Evolutionary conservation across 2,888 invertebrate species (phyloP), one percentile per base, ranked within the genome.

Genomic region (Lochmaea crataegi): DNA sequence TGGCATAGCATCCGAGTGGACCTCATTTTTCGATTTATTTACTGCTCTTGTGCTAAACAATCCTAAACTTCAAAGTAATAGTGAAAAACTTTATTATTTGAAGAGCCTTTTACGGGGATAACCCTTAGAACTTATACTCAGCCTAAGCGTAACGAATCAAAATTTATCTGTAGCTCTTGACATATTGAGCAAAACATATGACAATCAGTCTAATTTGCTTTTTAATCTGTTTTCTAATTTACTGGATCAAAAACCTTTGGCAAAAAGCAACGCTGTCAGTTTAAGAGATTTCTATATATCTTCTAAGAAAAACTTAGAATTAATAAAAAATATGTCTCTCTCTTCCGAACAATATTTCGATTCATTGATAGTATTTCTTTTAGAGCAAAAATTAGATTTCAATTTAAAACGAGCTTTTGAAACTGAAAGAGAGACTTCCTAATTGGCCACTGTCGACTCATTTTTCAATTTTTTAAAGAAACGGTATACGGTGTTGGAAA

Each of bases 21-120:
- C 64, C 18, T 65, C 65, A 3, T 65, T 56, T 16, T 53, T 65
- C n/a, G 65, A 65, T 56, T 38, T 56, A 16, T 53, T 65, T 65
- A 12, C 51, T 26, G 51, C 65, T 3, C 22, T 65, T 11, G 56
- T 65, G 2, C 16, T 65, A 2, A 56, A 65, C 38, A 65, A 65
- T 65, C n/a, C 2, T 32, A 65, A 56, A 14, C 16, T 65, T 5
- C 51, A 65, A 56, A 14, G 12, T 14, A n/a, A 16, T 53, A n/a
- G 65, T 10, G 38, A 65, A 16, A 64, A 64, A 64, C 64, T 64
- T 45, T 64, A 48, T 38, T 65, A 53, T 32, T 16, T 65, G 5
- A 65, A 65, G 3, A 41, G 53, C n/a, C 56, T 51, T 26, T 56
- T 65, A 16, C 14, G n/a, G 14, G 65, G 53, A 6, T 16, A 65